Evolutionary conservation across 2,888 invertebrate genomes (phyloP).

Genomic region (Teleiodes luculella): DNA sequence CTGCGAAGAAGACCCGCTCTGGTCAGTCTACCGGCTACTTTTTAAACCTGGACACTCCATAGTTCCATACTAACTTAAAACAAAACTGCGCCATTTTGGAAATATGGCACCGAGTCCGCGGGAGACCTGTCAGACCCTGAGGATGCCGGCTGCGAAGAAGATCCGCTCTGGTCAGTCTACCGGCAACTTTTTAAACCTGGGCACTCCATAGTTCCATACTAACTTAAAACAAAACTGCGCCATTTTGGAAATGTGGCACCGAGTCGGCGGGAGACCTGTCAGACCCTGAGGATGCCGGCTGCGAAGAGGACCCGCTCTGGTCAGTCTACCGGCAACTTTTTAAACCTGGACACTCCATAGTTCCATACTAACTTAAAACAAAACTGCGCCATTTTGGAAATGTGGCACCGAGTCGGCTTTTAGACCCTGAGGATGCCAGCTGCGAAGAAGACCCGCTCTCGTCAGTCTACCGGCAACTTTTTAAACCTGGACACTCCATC

Average conservation of each 20-base stretch:
- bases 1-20: constrained; percentile 23
- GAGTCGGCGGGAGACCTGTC: constrained; percentile 45
- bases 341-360: too few relatives aligned
- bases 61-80: too few relatives aligned
- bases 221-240: too few relatives aligned
- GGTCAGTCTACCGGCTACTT: constrained; percentile 37
- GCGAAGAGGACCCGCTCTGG: constrained; percentile 41
- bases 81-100: too few relatives aligned
- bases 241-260: too few relatives aligned
- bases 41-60: too few relatives aligned
- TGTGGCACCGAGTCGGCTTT: constrained; percentile 33
- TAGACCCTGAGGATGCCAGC: constrained; percentile 54
- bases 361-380: too few relatives aligned
- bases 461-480: constrained; percentile 37
- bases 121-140: constrained; percentile 48
- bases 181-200: too few relatives aligned
- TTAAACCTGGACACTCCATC: too few relatives aligned
- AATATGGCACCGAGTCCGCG: constrained; percentile 31
- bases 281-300: constrained; percentile 53
- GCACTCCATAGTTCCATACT: too few relatives aligned
- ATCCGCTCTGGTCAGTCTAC: constrained; percentile 30
- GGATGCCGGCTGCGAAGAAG: constrained; percentile 43
- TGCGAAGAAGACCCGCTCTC: constrained; percentile 24
- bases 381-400: too few relatives aligned
- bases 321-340: constrained; percentile 30